These are phyloP conservation scores for Steromphala cineraria DNA, from an alignment of 2,888 invertebrate species.

Conservation along the genomic window DNA sequence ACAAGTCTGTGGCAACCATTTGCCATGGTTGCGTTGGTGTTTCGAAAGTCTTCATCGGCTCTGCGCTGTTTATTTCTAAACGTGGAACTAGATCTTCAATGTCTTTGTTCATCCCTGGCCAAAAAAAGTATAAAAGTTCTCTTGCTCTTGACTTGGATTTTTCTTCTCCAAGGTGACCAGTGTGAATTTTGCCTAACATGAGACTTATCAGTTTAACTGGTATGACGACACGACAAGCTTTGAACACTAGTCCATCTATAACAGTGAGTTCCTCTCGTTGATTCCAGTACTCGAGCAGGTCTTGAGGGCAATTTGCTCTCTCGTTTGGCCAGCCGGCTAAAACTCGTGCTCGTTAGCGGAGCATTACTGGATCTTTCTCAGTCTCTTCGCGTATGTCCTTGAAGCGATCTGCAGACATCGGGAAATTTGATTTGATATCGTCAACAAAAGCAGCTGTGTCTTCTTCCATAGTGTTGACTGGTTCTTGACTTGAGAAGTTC, in stretches of 20 bases:
- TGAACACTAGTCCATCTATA: background rate
- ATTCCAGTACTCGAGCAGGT: background rate
- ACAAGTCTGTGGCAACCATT: background rate
- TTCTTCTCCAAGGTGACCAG: constrained; percentile 25
- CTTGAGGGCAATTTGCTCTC: background rate
- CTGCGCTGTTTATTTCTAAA: background rate
- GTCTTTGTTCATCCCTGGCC: constrained; percentile 25
- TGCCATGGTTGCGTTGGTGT: background rate
- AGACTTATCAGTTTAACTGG: background rate
- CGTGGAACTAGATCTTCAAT: constrained; percentile 7
- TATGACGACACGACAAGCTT: constrained; percentile 21
- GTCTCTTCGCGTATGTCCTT: too few species aligned
- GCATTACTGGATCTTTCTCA: too few species aligned
- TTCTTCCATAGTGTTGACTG: background rate
- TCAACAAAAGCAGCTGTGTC: constrained; percentile 15
- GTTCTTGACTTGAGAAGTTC: background rate
- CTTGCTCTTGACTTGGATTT: constrained; percentile 26
- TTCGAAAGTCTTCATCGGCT: background rate
- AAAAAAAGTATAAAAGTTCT: constrained; percentile 20
- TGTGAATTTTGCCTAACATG: constrained; percentile 26
- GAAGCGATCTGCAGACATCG: too few species aligned
- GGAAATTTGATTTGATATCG: too few species aligned
- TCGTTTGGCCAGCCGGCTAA: background rate
- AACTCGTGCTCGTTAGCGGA: background rate
- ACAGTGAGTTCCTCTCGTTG: background rate